Evolutionary conservation across 2,113 vertebrate genomes (phyloP), one percentile per base, ranked within the genome.

Genomic region (Philantomba maxwellii): DNA sequence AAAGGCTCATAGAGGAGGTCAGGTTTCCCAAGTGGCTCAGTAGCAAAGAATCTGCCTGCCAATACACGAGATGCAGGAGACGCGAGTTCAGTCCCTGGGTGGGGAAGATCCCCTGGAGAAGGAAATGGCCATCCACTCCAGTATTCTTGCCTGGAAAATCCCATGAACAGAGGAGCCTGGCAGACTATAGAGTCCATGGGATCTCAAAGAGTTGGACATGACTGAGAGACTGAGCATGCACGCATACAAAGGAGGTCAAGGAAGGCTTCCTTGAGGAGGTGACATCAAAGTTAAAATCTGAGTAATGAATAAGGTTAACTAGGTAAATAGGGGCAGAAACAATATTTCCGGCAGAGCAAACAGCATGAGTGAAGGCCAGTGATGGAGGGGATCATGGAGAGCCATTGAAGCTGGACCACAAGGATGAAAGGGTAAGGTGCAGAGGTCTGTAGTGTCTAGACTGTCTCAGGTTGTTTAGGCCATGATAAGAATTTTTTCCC

Each of bases 141-240:
- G 21, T 39, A 39, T 70, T 39, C 19, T 70, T 70, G 9, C 10
- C n/a, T 12, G 19, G 66, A 73, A 39, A 23, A 23, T 23, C 66
- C 66, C 66, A 73, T 39, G 66, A 1, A 39, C 66, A 70, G 64
- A 70, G 64, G 17, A 70, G n/a, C 64, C 64, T 70, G 64, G 64
- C n/a, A 70, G n/a, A 2, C 19, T 36, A 5, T 70, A 36, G 64
- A 23, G n/a, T 36, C n/a, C n/a, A 13, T 25, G 66, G n/a, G 66
- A 2, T 73, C 0, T 2, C 36, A 73, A 73, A 73, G 66, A 39
- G n/a, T 39, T 10, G 13, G 66, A 73, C 19, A 13, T 73, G 66
- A 73, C 66, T 25, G 16, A 36, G 17, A 0, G 4, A 66, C 16
- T n/a, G 66, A 39, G n/a, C n/a, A 23, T 1, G 0, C n/a, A 23